Evolutionary conservation across 37 sponge, comb jelly and placozoan species (phyloP).

Genomic region (Diacarnus erythraeanus): DNA sequence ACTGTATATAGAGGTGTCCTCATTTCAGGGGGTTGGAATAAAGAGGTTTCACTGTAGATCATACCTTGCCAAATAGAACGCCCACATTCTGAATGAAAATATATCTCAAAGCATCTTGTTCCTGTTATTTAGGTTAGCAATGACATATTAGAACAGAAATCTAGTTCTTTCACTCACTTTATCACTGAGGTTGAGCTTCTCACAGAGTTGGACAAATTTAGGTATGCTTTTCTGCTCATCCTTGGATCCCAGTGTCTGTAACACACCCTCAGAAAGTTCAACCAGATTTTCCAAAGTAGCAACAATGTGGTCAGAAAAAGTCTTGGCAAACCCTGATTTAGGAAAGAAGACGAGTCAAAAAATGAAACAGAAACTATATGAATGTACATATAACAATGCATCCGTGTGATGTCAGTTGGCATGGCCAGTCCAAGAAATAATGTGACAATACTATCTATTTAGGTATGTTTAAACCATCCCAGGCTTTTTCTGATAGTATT

Average conservation of each 20-base stretch:
- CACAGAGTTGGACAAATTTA: slow-evolving; percentile 24
- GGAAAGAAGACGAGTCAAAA: neutral
- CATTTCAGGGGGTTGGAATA: too few species aligned
- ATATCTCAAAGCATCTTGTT: slow-evolving; percentile 36
- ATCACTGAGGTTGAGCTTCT: slow-evolving; percentile 37
- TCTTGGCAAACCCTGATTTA: slow-evolving; percentile 33
- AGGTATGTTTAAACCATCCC: too few species aligned
- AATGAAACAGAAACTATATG: neutral
- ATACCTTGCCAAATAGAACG: slow-evolving; percentile 41
- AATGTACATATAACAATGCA: too few species aligned
- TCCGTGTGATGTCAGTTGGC: neutral
- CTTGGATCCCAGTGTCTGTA: neutral
- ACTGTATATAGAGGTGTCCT: too few species aligned
- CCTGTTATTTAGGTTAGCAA: slow-evolving; percentile 1
- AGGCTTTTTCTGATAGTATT: too few species aligned
- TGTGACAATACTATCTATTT: too few species aligned
- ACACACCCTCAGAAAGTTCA: neutral
- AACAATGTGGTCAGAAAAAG: neutral
- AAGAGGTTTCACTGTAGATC: too few species aligned
- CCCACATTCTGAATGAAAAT: slow-evolving; percentile 59
- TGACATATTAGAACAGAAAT: neutral
- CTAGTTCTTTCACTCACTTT: slow-evolving; percentile 18
- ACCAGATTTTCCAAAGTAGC: slow-evolving; percentile 18
- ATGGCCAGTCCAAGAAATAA: too few species aligned
- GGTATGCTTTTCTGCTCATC: neutral